A percentile compares a stretch with the other conserved stretches of the same genome.
Conservation (phyloP, 2,113 vertebrate genomes). For the Python bivittatus region DNA sequence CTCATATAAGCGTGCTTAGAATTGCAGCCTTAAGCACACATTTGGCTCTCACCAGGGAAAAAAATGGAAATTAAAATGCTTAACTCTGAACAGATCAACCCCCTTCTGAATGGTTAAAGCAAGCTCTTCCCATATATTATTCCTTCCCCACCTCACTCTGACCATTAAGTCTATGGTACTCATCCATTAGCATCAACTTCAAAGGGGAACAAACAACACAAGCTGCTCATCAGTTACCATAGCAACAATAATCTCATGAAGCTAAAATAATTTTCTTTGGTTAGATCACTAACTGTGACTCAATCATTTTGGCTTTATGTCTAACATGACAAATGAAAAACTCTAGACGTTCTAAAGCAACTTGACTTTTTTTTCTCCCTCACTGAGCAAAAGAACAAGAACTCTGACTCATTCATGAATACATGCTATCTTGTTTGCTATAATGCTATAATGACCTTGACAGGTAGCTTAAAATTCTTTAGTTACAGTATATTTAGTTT, state of each 20-base stretch:
- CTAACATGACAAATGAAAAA: constrained; percentile 42
- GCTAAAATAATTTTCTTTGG: constrained; percentile 57
- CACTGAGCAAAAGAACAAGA: constrained; percentile 44
- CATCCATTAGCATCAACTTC: constrained; percentile 53
- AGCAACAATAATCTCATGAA: constrained; percentile 54
- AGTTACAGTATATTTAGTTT: constrained; percentile 21
- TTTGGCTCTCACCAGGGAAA: neutral
- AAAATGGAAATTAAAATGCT: neutral
- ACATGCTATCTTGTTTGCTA: constrained; percentile 24
- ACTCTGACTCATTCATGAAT: constrained; percentile 16
- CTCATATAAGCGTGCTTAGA: neutral
- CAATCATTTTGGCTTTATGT: constrained; percentile 35
- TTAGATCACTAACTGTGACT: constrained; percentile 30
- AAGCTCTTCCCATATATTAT: neutral
- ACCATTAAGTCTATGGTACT: constrained; percentile 31
- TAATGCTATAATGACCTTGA: constrained; percentile 26
- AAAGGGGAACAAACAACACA: constrained; percentile 42
- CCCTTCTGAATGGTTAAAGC: constrained; percentile 18
- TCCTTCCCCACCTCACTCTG: constrained; percentile 17
- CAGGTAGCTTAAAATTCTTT: constrained; percentile 22
- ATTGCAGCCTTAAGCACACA: neutral
- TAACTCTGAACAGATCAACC: neutral
- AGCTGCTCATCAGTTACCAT: constrained; percentile 52
- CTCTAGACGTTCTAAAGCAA: constrained; percentile 44
- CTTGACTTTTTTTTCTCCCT: constrained; percentile 38